Evolutionary conservation across 1,140 invertebrate species (phyloP).

Genomic region (Ceratina australensis): DNA sequence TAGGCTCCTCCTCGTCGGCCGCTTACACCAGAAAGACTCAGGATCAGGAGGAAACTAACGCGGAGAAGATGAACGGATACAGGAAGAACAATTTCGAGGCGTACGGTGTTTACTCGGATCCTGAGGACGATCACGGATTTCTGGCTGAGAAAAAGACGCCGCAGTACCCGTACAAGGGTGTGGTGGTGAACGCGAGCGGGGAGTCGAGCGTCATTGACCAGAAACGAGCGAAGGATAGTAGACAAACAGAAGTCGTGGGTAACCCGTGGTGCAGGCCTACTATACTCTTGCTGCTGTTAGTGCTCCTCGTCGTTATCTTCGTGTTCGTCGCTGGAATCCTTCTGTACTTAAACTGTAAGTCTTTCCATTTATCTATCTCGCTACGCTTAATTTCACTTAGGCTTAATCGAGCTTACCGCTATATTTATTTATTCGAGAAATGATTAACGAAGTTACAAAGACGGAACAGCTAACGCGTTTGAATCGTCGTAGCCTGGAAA

Average conservation of each 20-base stretch:
- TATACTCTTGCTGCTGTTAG: slow-evolving; percentile 79
- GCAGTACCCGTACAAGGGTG: slow-evolving; percentile 78
- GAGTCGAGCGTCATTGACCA: slow-evolving; percentile 77
- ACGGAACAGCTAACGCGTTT: too few species aligned
- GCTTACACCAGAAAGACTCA: slow-evolving; percentile 73
- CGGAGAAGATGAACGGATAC: slow-evolving; percentile 77
- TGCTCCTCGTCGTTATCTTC: slow-evolving; percentile 80
- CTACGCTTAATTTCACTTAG: background rate
- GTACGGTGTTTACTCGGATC: slow-evolving; percentile 80
- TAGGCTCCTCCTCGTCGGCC: slow-evolving; percentile 61
- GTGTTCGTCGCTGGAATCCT: slow-evolving; percentile 81
- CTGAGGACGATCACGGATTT: slow-evolving; percentile 80
- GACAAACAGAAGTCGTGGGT: slow-evolving; percentile 67
- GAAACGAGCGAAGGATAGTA: slow-evolving; percentile 70
- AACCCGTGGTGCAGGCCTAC: slow-evolving; percentile 80
- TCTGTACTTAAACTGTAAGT: slow-evolving; percentile 83
- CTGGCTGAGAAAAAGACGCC: slow-evolving; percentile 74
- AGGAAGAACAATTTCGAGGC: slow-evolving; percentile 78
- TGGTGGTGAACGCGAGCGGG: slow-evolving; percentile 79
- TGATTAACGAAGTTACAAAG: background rate
- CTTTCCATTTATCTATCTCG: background rate
- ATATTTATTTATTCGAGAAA: too few species aligned
- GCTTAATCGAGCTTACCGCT: background rate
- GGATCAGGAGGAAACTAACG: slow-evolving; percentile 64
- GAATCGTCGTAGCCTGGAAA: background rate